Conservation (phyloP, 2,888 invertebrate genomes). For the Proisotoma minuta region DNA sequence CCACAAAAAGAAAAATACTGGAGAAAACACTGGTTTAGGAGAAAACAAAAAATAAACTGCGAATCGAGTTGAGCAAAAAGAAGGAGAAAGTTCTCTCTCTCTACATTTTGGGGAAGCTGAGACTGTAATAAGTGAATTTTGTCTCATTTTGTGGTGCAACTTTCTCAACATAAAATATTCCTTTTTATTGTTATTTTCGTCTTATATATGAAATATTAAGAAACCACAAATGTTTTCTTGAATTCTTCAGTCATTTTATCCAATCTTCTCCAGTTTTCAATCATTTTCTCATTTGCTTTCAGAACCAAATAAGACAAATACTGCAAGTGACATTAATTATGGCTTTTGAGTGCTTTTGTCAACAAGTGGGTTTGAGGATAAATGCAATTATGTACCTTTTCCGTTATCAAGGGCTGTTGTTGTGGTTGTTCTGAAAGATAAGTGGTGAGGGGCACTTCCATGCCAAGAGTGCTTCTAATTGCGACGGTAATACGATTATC, state of each 20-base stretch:
- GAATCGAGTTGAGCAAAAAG: no score
- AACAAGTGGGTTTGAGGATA: background rate
- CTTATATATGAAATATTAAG: no score
- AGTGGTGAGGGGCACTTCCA: conserved; percentile 41
- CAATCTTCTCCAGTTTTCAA: conserved; percentile 37
- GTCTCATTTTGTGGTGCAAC: no score
- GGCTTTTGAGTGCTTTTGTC: no score
- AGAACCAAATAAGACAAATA: conserved; percentile 28
- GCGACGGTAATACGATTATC: conserved; percentile 46
- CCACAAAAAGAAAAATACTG: no score
- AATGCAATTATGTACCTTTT: conserved; percentile 3
- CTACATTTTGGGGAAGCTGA: no score
- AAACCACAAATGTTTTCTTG: conserved; percentile 26
- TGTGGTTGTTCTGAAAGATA: background rate
- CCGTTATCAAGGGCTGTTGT: background rate
- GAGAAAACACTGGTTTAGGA: no score
- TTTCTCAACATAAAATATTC: no score
- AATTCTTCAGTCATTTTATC: conserved; percentile 36
- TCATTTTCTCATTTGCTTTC: conserved; percentile 38
- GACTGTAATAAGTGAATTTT: no score
- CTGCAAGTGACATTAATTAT: conserved; percentile 15
- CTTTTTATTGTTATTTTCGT: no score
- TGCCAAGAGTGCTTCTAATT: conserved; percentile 38
- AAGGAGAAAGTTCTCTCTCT: no score
- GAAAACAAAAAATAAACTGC: no score